Evolutionary conservation across 1,140 invertebrate genomes (phyloP).

Genomic region (Choristoneura fumiferana): DNA sequence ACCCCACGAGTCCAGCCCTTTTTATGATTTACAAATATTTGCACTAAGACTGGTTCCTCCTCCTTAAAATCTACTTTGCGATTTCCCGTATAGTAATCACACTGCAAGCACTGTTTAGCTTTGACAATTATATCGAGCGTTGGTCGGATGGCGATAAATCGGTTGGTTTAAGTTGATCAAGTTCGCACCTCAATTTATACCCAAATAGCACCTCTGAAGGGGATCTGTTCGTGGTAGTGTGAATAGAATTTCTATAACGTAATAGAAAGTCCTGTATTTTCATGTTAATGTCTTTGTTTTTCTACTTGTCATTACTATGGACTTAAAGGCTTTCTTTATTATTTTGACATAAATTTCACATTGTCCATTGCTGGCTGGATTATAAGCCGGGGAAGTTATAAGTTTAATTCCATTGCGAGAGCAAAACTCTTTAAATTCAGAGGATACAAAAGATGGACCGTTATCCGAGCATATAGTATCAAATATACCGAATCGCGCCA

Average conservation of each 20-base stretch:
- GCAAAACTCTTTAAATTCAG: constrained; percentile 13
- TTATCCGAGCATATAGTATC: constrained; percentile 19
- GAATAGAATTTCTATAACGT: constrained; percentile 13
- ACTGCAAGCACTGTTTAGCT: constrained; percentile 2
- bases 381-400: constrained; percentile 9
- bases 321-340: too few species aligned
- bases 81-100: neutral
- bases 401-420: constrained; percentile 17
- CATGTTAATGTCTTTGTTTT: neutral
- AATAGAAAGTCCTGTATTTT: constrained; percentile 20
- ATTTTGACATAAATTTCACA: too few species aligned
- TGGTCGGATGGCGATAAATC: neutral
- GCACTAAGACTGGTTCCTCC: neutral
- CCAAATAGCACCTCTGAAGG: constrained; percentile 3
- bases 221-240: too few species aligned
- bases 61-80: neutral
- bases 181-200: neutral
- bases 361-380: constrained; percentile 15
- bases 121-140: neutral
- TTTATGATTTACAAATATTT: neutral
- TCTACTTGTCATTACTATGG: neutral
- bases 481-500: constrained; percentile 14
- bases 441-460: constrained; percentile 19
- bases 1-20: neutral
- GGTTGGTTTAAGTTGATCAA: neutral